phyloP scores from a whole-genome alignment of 35 echinoderm and acorn worm species.

The Eucidaris tribuloides region DNA sequence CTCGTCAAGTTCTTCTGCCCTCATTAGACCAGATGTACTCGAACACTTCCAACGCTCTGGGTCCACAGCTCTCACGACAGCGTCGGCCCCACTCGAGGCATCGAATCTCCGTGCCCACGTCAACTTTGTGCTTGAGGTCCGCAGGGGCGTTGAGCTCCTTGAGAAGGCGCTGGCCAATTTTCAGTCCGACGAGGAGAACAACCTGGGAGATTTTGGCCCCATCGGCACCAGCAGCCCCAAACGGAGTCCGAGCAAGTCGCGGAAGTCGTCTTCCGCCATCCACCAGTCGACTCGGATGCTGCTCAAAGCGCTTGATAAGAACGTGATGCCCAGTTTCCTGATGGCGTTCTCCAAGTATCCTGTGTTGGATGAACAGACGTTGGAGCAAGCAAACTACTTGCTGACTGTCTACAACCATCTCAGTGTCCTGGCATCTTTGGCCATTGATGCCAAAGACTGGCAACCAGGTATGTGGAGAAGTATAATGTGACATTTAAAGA shows the following conservation, averaged over 20 bases:
- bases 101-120: constrained; percentile 31
- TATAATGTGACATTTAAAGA: too few relatives aligned
- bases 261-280: constrained; percentile 9
- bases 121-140: constrained; percentile 37
- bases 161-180: not conserved
- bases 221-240: not conserved
- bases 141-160: constrained; percentile 12
- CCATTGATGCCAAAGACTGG: constrained; percentile 76
- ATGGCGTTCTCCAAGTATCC: not conserved
- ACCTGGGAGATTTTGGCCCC: not conserved
- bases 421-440: constrained; percentile 78
- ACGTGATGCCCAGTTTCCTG: not conserved
- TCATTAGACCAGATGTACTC: constrained; percentile 29
- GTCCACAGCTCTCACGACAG: constrained; percentile 20
- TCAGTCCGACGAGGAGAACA: not conserved
- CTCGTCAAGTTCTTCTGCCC: constrained; percentile 12
- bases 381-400: constrained; percentile 69
- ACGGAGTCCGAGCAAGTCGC: not conserved
- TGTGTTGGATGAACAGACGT: constrained; percentile 7
- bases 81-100: constrained; percentile 30
- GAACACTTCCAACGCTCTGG: constrained; percentile 27
- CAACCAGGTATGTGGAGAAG: constrained; percentile 88
- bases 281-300: constrained; percentile 50
- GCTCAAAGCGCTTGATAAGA: constrained; percentile 71
- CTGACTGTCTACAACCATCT: constrained; percentile 85